Evolutionary conservation across 2,113 vertebrate genomes (phyloP), one percentile per base, ranked within the genome.

Genomic region (Corydoras sp.): DNA sequence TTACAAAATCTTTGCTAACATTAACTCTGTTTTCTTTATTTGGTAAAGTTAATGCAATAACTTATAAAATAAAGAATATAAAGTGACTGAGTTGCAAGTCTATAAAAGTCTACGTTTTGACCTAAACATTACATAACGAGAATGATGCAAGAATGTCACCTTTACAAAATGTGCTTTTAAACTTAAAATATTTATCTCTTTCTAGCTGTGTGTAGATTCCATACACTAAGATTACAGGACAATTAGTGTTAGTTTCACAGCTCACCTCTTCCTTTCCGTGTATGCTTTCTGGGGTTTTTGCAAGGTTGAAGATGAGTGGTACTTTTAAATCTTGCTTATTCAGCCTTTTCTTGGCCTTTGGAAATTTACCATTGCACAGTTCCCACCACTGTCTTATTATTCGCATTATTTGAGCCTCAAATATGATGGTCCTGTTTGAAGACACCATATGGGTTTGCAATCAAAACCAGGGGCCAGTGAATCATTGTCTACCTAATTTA

Each of bases 361-460:
- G 49, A n/a, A 65, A 63, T 51, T 31, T 54, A 54, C 24, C 58
- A 55, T 76, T 72, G 15, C 59, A 82, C 80, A 72, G 77, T 82
- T 80, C 75, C 73, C 71, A 76, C 76, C 71, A 77, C 80, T 75
- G 68, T 77, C 70, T 86, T 83, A 78, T 83, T 79, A 74, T 61
- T 58, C 72, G 74, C 82, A 84, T 76, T 85, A 86, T 78, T 60
- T 79, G 83, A 88, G 85, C 85, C 80, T 79, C 84, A 82, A 85
- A 85, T 86, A 85, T 75, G 78, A 88, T 84, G 87, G 71, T 81
- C 83, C 82, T 82, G 79, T 85, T 81, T 68, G 69, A 75, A 78
- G 82, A 79, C 84, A 77, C 74, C 87, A 90, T 88, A 75, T 88
- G 87, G 81, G 89, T 87, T 86, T 83, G 69, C 72, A 66, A 86